Evolutionary conservation across 1,140 invertebrate species (phyloP).

Genomic region (Eupeodes corollae): DNA sequence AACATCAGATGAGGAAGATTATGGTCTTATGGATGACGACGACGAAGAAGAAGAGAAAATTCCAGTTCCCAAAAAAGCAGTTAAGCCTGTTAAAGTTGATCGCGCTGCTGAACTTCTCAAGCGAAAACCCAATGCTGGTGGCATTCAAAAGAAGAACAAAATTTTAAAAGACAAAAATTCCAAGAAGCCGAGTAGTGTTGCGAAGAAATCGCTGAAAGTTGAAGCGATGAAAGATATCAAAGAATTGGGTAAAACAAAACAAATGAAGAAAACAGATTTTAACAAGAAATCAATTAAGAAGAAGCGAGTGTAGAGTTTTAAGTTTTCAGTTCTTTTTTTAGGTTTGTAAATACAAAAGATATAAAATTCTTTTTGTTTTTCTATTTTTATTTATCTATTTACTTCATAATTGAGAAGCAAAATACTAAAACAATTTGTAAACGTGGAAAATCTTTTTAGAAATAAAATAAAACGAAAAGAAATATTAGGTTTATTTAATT

Average conservation of each 20-base stretch:
- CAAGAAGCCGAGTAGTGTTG: conserved; percentile 2
- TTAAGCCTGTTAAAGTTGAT: conserved; percentile 12
- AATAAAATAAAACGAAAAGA: too few relatives aligned
- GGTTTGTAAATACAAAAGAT: too few relatives aligned
- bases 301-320: conserved; percentile 20
- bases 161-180: too few relatives aligned
- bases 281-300: conserved; percentile 1
- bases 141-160: conserved; percentile 20
- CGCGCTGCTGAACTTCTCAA: conserved; percentile 16
- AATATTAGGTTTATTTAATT: too few relatives aligned
- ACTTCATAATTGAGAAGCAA: too few relatives aligned
- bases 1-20: conserved; percentile 7
- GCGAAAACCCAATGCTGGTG: conserved; percentile 22
- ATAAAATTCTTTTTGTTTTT: too few relatives aligned
- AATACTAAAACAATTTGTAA: too few relatives aligned
- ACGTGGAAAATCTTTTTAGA: too few relatives aligned
- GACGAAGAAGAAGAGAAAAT: conserved; percentile 6
- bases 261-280: conserved; percentile 6
- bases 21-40: neutral
- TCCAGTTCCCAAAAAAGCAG: conserved; percentile 11
- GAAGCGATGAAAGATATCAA: conserved; percentile 7
- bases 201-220: conserved; percentile 10
- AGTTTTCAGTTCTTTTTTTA: neutral
- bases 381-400: too few relatives aligned
- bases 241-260: conserved; percentile 5